Percentiles rank a stretch among this genome's conserved stretches.
Conservation (phyloP, 2,797 vertebrate species). For the Liparis tanakae region DNA sequence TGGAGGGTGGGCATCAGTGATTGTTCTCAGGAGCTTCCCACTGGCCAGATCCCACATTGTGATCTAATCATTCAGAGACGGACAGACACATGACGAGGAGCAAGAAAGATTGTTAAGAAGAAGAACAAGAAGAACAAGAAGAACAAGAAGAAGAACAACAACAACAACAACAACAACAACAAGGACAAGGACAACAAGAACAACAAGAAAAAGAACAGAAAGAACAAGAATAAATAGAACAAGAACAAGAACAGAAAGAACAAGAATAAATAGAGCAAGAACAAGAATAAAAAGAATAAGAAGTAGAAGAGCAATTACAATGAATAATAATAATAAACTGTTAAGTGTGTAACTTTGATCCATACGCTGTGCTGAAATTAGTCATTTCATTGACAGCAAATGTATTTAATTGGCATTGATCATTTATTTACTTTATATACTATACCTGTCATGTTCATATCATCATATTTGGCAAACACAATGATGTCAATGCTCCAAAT, state of each 20-base stretch:
- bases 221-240: too few relatives aligned
- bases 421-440: not conserved
- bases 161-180: not conserved
- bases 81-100: not conserved
- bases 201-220: not conserved
- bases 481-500: not conserved
- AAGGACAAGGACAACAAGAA: too few relatives aligned
- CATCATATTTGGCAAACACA: not conserved
- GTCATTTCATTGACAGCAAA: not conserved
- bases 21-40: slow-evolving; percentile 94
- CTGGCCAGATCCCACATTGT: slow-evolving; percentile 99
- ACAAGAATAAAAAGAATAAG: too few relatives aligned
- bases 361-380: not conserved
- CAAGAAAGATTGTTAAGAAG: not conserved
- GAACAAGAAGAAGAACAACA: too few relatives aligned
- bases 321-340: not conserved
- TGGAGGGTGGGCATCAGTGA: slow-evolving; percentile 96
- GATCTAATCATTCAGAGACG: slow-evolving; percentile 80
- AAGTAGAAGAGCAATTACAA: not conserved
- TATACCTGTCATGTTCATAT: not conserved
- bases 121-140: too few relatives aligned
- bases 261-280: not conserved
- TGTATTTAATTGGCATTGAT: not conserved
- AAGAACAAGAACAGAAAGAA: too few relatives aligned
- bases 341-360: not conserved